Evolutionary conservation across 2,113 vertebrate genomes (phyloP).

Genomic region (Limnothrissa miodon): DNA sequence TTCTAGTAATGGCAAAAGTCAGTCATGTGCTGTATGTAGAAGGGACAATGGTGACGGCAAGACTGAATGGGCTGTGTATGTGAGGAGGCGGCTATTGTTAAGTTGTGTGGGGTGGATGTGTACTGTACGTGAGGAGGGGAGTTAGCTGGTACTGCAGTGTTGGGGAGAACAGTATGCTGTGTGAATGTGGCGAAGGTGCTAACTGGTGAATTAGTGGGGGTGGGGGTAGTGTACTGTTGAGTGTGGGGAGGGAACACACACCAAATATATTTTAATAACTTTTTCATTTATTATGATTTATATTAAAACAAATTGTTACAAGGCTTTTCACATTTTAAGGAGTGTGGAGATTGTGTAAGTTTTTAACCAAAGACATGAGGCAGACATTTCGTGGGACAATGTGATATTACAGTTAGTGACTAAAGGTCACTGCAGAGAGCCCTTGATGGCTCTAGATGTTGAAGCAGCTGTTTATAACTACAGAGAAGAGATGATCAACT

Average conservation of each 20-base stretch:
- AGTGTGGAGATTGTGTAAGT: constrained; percentile 12
- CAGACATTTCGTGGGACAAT: not conserved
- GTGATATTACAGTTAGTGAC: not conserved
- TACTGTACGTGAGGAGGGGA: too few relatives aligned
- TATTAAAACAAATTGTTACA: constrained; percentile 21
- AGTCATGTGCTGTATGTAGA: too few relatives aligned
- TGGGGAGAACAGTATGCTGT: too few relatives aligned
- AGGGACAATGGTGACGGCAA: too few relatives aligned
- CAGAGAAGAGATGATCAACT: not conserved
- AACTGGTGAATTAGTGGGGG: too few relatives aligned
- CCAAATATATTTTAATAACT: not conserved
- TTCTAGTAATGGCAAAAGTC: too few relatives aligned
- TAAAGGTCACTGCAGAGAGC: not conserved
- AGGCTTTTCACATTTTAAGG: constrained; percentile 28
- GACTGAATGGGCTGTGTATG: too few relatives aligned
- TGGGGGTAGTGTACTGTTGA: too few relatives aligned
- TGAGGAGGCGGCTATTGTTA: too few relatives aligned
- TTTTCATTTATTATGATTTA: not conserved
- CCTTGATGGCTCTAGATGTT: not conserved
- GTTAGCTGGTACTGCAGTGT: too few relatives aligned
- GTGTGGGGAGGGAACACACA: not conserved
- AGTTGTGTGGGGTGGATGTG: too few relatives aligned
- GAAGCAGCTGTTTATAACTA: not conserved
- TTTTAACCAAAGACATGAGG: not conserved
- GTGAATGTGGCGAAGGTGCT: too few relatives aligned